Percentiles rank a stretch among this genome's conserved stretches.
Conservation (phyloP, 2,113 vertebrate species). For the Irena cyanogastra region DNA sequence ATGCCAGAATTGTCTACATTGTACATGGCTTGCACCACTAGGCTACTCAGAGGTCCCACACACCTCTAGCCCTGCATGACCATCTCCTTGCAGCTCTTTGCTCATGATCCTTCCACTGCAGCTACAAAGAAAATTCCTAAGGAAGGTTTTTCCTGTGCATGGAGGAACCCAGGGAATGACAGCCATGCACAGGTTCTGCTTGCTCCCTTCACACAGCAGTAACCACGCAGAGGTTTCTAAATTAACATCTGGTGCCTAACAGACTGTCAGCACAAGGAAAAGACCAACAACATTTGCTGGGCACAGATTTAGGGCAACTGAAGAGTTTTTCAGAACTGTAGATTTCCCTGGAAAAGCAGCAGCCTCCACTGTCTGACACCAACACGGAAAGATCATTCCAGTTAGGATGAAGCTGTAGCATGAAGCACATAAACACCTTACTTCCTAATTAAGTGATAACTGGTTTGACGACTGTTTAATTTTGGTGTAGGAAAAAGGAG, state of each 20-base stretch:
- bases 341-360: neutral
- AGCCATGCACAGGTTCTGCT: neutral
- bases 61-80: rapidly evolving
- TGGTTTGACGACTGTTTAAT: neutral
- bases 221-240: neutral
- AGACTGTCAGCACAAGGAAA: neutral
- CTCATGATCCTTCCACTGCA: neutral
- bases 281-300: neutral
- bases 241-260: neutral
- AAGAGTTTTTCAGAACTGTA: neutral
- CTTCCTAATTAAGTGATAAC: neutral
- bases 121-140: neutral
- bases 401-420: neutral
- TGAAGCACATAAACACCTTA: rapidly evolving
- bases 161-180: neutral
- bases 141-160: neutral
- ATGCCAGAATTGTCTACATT: neutral
- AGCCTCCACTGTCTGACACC: neutral
- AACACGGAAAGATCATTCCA: neutral
- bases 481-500: neutral
- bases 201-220: neutral
- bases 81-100: neutral
- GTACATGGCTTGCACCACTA: neutral
- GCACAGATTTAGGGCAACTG: neutral
- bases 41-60: neutral